Evolutionary conservation across 2,888 invertebrate genomes (phyloP), one percentile per base, ranked within the genome.

Genomic region (Caenorhabditis sp.): DNA sequence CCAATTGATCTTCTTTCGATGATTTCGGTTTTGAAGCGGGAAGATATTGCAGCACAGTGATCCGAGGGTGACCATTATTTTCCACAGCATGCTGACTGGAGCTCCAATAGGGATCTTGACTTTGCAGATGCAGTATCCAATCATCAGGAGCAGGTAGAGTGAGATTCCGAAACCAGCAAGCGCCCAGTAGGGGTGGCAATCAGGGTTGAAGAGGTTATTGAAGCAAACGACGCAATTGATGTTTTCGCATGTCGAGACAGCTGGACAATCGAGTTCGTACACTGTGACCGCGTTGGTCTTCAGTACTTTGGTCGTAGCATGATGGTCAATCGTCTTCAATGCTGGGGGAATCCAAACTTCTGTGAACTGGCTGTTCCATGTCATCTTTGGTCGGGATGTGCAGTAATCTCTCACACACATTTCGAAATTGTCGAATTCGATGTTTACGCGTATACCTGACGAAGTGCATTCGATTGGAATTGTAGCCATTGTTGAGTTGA

Each of bases 311-410:
- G 38, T 24, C 14, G 44, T 44, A 2, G 14, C 41, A 5, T 44
- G 63, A 44, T 63, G 63, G 2, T 22, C 6, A 1, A 2, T 8
- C 2, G 8, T 19, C 14, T 63, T 63, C 24, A 44, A 3, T 16
- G 41, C 44, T 22, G 12, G 44, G 2, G 63, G 63, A n/a, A 63
- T 41, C 63, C 63, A 63, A 7, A 63, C 44, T 1, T 63, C 63
- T 2, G 41, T 44, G 1, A 1, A 6, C 3, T 14, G 44, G 1
- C 1, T 8, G 12, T 8, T 1, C 63, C 63, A 63, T 35, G 3
- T 7, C 38, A 63, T 12, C 19, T 16, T 63, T 14, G 24, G 1
- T 4, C 24, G 1, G 26, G 24, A 26, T 1, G 63, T 44, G 26
- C 63, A 63, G 44, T 44, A 63, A 22, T 63, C 44, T 8, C 24